Evolutionary conservation across 2,888 invertebrate genomes (phyloP).

Genomic region (Pyrgus malvae): DNA sequence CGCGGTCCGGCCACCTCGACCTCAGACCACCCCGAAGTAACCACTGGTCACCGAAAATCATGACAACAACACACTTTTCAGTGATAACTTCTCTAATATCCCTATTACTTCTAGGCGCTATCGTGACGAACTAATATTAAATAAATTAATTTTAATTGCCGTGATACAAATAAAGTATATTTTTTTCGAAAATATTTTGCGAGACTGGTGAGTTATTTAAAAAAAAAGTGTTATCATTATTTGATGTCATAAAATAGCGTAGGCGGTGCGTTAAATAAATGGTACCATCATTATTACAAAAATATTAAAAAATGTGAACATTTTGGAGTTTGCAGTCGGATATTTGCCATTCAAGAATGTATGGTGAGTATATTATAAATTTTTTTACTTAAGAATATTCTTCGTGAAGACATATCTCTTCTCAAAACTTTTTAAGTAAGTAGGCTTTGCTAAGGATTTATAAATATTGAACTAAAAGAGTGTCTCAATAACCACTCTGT

Average conservation of each 20-base stretch:
- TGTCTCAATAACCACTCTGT: not conserved
- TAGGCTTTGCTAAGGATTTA: too few species aligned
- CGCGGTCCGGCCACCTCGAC: constrained; percentile 23
- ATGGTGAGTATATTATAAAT: constrained; percentile 13
- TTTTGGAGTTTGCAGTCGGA: constrained; percentile 14
- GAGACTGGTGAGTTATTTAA: too few species aligned
- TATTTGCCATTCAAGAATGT: constrained; percentile 10
- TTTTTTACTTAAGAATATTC: too few species aligned
- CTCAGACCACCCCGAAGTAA: constrained; percentile 33
- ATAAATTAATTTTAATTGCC: not conserved
- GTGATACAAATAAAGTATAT: not conserved
- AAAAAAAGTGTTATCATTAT: too few species aligned
- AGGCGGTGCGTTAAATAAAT: constrained; percentile 4
- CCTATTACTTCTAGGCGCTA: constrained; percentile 63
- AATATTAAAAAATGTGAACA: constrained; percentile 11
- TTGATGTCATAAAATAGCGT: too few species aligned
- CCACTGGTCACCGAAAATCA: constrained; percentile 33
- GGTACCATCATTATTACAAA: not conserved
- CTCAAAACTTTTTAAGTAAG: too few species aligned
- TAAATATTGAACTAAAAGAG: too few species aligned
- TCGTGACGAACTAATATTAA: constrained; percentile 15
- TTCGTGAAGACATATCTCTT: too few species aligned
- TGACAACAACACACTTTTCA: constrained; percentile 48
- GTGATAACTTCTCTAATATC: constrained; percentile 56
- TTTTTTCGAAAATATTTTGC: too few species aligned